A percentile compares a stretch with the other conserved stretches of the same genome.
Conservation (phyloP, 1,140 invertebrate species). For the Drosophila azteca region DNA sequence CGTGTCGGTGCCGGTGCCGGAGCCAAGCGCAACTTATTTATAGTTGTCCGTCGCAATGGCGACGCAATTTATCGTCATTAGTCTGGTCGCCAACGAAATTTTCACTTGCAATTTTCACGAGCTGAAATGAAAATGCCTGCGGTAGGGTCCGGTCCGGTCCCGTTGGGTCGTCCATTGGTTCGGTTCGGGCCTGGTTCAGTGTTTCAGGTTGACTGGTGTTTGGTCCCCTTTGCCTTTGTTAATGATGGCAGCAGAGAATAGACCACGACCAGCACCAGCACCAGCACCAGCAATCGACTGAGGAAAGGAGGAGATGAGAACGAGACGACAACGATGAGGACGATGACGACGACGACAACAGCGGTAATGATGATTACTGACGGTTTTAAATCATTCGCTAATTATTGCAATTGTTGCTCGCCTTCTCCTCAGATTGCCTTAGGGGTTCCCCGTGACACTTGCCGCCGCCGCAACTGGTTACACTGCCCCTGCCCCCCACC, state of each 20-base stretch:
- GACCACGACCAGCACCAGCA: no score
- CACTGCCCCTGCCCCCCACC: constrained; percentile 14
- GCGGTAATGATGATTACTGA: constrained; percentile 79
- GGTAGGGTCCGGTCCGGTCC: no score
- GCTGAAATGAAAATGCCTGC: constrained; percentile 74
- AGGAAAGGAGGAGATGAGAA: constrained; percentile 13
- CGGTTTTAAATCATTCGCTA: constrained; percentile 82
- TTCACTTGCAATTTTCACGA: constrained; percentile 78
- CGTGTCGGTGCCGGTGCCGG: constrained; percentile 12
- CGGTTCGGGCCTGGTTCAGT: constrained; percentile 13
- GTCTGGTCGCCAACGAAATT: constrained; percentile 56
- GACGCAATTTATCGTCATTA: constrained; percentile 80
- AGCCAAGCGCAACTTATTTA: constrained; percentile 69
- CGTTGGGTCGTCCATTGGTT: constrained; percentile 29
- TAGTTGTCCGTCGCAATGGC: constrained; percentile 54
- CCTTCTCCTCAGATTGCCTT: constrained; percentile 13
- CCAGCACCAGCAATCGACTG: no score
- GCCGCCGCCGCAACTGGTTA: no score
- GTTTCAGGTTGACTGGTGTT: not conserved
- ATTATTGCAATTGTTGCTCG: constrained; percentile 79
- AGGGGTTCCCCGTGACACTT: constrained; percentile 8
- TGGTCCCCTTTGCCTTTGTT: constrained; percentile 57
- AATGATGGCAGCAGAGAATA: constrained; percentile 49
- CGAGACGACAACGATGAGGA: not conserved
- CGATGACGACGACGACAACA: constrained; percentile 53